Base-by-base conservation (phyloP, 2,888 invertebrate genomes). In the Caenorhabditis imperialis region DNA sequence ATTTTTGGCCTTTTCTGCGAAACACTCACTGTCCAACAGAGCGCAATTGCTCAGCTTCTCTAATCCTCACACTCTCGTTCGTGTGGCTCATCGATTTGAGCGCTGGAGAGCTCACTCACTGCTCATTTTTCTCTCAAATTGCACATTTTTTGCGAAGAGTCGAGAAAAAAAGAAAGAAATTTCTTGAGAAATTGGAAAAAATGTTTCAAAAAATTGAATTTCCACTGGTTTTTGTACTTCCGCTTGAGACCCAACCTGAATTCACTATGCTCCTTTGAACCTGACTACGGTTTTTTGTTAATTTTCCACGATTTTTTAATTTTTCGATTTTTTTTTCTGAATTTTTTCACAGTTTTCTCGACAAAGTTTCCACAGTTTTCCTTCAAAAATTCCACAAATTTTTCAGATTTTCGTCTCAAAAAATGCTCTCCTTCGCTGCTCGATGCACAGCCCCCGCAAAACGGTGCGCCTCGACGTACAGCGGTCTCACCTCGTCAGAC, bases 401-500 rank as follows among this genome's bases (percentile, higher is more conserved):
- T 7, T 18, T 40, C 1, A 23, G 20, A 38, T 48, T 57, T 16
- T 25, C 6, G 2, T 48, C 40, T 27, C 12, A 18, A 35, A 23
- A 14, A 23, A 73, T 73, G 73, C 54, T 65, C 22, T 55, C 67
- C 18, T 42, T 61, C 2, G 53, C 60, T 5, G 54, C 40, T 20
- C 51, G 60, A 4, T 45, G 50, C 6, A 27, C 44, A 10, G 30
- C 53, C 7, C n/a, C 54, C 23, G 35, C 65, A 23, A 55, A 44
- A n/a, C 42, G 63, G 58, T 42, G 50, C 20, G 69, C 54, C 2
- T 67, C 67, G 10, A 75, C 74, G 7, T 77, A 67, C 65, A 88
- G 86, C n/a, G 84, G 84, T 10, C 74, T 88, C n/a, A 85, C 88
- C 2, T 87, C 88, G 0, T 86, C 84, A 25, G 82, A 88, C 67